phyloP scores from a whole-genome alignment of 2,888 invertebrate species.

The Azorinus chamasolen region DNA sequence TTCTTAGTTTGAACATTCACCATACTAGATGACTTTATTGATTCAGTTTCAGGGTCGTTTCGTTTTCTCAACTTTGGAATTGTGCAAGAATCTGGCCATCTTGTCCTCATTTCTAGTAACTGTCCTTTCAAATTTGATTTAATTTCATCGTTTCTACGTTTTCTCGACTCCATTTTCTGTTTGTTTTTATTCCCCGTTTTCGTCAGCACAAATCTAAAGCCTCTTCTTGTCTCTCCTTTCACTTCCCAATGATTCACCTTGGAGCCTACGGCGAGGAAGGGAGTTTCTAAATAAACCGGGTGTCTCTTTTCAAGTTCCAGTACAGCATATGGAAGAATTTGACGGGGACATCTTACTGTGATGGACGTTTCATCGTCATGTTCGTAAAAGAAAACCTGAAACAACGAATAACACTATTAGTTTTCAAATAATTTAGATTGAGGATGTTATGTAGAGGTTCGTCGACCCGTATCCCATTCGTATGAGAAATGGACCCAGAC shows the following conservation, averaged over 20 bases:
- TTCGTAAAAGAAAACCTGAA: conserved; percentile 65
- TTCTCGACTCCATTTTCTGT: conserved; percentile 10
- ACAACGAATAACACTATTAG: no score
- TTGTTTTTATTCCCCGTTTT: conserved; percentile 13
- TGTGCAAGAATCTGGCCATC: background rate
- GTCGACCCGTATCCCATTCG: no score
- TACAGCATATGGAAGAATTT: conserved; percentile 58
- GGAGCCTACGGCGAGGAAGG: conserved; percentile 38
- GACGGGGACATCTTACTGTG: conserved; percentile 50
- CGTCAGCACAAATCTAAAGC: conserved; percentile 39
- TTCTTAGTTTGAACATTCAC: no score
- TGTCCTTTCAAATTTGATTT: conserved; percentile 32
- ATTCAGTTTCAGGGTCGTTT: no score
- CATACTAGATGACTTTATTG: no score
- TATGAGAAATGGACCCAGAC: no score
- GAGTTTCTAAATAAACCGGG: conserved; percentile 15
- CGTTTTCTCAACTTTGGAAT: no score
- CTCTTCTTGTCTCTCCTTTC: conserved; percentile 56
- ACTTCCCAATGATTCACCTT: conserved; percentile 22
- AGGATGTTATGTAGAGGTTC: no score
- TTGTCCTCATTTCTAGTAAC: conserved; percentile 42
- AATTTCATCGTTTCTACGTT: background rate
- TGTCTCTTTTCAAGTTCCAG: conserved; percentile 42
- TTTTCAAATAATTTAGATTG: no score
- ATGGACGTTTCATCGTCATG: conserved; percentile 55